Percentiles rank a stretch among this genome's conserved stretches.
phyloP scores from a whole-genome alignment of 2,888 invertebrate genomes.

The Diplazon laetatorius region DNA sequence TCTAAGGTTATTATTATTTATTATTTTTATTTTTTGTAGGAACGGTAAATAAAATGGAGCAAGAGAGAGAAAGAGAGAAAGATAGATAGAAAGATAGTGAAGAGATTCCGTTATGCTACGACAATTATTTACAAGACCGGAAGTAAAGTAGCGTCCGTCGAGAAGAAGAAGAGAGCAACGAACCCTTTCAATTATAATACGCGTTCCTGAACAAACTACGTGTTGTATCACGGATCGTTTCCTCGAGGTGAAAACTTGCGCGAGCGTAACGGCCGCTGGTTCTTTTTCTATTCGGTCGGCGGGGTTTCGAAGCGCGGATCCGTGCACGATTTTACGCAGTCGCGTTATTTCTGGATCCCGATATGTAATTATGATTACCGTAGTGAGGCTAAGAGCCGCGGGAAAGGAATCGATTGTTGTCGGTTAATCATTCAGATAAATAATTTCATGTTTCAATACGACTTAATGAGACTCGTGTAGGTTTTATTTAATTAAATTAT shows the following conservation, averaged over 20 bases:
- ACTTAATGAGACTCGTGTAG: background rate
- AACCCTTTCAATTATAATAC: conserved; percentile 30
- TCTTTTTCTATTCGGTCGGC: conserved; percentile 3
- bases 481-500: no score
- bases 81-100: no score
- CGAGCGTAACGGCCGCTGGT: conserved; percentile 22
- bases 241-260: conserved; percentile 31
- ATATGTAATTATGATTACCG: background rate
- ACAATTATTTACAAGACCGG: conserved; percentile 50
- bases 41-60: background rate
- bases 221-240: conserved; percentile 36
- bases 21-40: no score
- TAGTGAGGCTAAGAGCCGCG: background rate
- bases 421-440: background rate
- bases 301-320: background rate
- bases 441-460: background rate
- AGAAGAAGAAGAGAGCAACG: conserved; percentile 38
- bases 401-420: conserved; percentile 18
- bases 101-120: conserved; percentile 53
- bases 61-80: no score
- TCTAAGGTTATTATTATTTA: no score
- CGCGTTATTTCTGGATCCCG: background rate
- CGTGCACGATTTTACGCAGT: background rate
- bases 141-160: conserved; percentile 36
- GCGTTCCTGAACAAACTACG: conserved; percentile 1